Percentiles rank a stretch among this genome's conserved stretches.
Conservation (phyloP, 2,113 vertebrate genomes). For the Zeus faber region DNA sequence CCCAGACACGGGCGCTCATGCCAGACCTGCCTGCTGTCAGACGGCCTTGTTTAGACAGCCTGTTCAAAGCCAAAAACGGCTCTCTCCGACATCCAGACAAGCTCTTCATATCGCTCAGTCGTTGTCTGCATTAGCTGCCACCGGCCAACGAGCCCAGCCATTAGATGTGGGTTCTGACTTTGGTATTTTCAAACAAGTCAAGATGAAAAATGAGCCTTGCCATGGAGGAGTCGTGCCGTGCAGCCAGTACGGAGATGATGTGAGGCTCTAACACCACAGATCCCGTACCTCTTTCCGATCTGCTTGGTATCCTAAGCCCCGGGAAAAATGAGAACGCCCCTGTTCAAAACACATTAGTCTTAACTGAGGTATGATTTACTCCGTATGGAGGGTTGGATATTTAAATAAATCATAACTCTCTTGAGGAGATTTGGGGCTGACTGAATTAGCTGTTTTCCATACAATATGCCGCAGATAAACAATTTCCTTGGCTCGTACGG, state of each 20-base stretch:
- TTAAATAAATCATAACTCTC: slow-evolving; percentile 22
- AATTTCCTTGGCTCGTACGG: slow-evolving; percentile 34
- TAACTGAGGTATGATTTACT: slow-evolving; percentile 39
- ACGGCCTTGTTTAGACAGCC: slow-evolving; percentile 65
- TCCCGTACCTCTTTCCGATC: slow-evolving; percentile 23
- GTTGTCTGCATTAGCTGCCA: slow-evolving; percentile 52
- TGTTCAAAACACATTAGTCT: slow-evolving; percentile 31
- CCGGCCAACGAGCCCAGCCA: slow-evolving; percentile 37
- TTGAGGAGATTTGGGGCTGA: slow-evolving; percentile 33
- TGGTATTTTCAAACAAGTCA: slow-evolving; percentile 67
- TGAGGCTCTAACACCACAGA: slow-evolving; percentile 31
- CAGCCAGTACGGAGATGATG: slow-evolving; percentile 29
- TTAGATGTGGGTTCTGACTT: slow-evolving; percentile 45
- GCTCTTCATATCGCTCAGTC: slow-evolving; percentile 48
- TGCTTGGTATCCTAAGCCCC: slow-evolving; percentile 14
- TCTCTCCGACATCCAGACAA: slow-evolving; percentile 48
- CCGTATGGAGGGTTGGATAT: slow-evolving; percentile 28
- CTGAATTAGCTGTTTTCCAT: slow-evolving; percentile 54
- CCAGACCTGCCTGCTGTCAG: slow-evolving; percentile 67
- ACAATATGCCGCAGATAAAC: slow-evolving; percentile 56
- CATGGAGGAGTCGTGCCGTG: slow-evolving; percentile 32
- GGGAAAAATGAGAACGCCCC: slow-evolving; percentile 23
- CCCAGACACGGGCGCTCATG: slow-evolving; percentile 44
- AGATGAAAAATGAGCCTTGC: slow-evolving; percentile 61
- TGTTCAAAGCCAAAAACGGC: slow-evolving; percentile 50